Evolutionary conservation across 1,140 invertebrate species (phyloP), one percentile per base, ranked within the genome.

Genomic region (Spodoptera litura): DNA sequence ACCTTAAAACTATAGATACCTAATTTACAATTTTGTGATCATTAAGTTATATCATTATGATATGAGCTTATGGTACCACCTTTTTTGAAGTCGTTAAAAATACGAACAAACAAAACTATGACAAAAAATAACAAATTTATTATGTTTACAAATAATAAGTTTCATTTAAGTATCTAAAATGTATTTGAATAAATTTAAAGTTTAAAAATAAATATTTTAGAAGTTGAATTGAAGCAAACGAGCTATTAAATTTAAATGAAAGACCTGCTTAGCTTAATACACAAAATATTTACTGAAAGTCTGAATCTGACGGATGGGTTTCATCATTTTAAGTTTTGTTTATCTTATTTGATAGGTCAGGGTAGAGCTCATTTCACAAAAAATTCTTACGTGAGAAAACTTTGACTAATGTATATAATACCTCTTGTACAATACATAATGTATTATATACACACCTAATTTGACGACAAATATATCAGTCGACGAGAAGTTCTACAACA

Each of bases 161-260:
- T 61, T 13, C 27, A 73, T 56, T 59, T 35, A n/a, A n/a, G n/a
- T n/a, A 20, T 20, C 20, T 20, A 68, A 74, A 66, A 56, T 49
- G 71, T 73, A 61, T 73, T 73, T 73, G 15, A n/a, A 38, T 51
- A 25, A 5, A 31, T 25, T 15, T 27, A 59, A 27, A 59, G 55
- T 59, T 73, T 61, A 61, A 52, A 52, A 52, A 52, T 52, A 52
- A 61, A 61, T 61, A 74, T 62, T 74, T 31, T 31, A 3, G 10
- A 51, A 61, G 38, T 59, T 74, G 52, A 74, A 74, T 74, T 12
- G 20, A 61, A 52, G 52, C 10, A 58, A 53, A 74, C 27, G 20
- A 5, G 13, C 56, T 52, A n/a, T 74, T 20, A 74, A 74, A 61
- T 74, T 74, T 49, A 62, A 74, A 74, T 74, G 35, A 61, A 52